A percentile compares a stretch with the other conserved stretches of the same genome.
phyloP scores from a whole-genome alignment of 2,113 vertebrate genomes.

The Archocentrus centrarchus region DNA sequence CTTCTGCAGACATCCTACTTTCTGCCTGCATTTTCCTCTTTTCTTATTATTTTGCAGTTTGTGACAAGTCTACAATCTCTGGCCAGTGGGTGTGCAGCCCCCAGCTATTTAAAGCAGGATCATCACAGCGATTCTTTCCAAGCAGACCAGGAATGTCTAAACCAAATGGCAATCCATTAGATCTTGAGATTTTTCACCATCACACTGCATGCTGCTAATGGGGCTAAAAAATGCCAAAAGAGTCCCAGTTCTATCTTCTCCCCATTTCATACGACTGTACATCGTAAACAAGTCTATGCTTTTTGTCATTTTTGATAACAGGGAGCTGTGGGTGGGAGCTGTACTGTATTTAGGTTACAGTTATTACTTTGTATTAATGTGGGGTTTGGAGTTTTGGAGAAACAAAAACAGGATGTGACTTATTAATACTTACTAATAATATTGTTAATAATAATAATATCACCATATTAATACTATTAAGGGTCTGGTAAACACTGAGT shows the following conservation, averaged over 20 bases:
- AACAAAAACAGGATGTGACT: neutral
- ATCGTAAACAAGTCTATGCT: neutral
- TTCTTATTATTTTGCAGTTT: conserved; percentile 11
- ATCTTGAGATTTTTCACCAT: neutral
- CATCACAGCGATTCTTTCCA: neutral
- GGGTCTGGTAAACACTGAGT: neutral
- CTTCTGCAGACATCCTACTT: neutral
- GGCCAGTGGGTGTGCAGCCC: neutral
- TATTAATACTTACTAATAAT: neutral
- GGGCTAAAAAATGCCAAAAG: neutral
- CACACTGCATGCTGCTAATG: neutral
- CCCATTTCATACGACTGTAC: neutral
- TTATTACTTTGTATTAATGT: neutral
- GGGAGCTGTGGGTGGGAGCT: neutral
- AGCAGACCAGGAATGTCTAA: neutral
- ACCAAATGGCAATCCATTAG: neutral
- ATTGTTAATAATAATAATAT: neutral
- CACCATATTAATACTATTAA: neutral
- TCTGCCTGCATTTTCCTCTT: neutral
- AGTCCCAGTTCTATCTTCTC: neutral
- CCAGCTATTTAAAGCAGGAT: conserved; percentile 2
- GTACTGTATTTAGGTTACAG: neutral
- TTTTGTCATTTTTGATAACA: neutral
- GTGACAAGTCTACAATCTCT: neutral
- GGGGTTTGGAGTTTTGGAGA: neutral